phyloP scores from a whole-genome alignment of 2,888 invertebrate species.

The Drosophila melanocephala region DNA sequence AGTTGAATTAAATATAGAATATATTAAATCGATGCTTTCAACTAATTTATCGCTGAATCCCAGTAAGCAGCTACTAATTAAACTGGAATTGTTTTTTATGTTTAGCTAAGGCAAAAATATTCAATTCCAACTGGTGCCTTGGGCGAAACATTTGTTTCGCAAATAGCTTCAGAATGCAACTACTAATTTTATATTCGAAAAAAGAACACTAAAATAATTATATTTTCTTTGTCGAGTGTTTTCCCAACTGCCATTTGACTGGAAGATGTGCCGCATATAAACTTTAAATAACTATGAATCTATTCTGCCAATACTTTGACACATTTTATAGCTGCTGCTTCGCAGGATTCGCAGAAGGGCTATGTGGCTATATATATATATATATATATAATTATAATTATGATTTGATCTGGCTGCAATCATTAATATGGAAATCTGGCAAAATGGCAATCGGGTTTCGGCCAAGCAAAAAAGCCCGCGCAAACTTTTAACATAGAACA shows the following conservation, averaged over 20 bases:
- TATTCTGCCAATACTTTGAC: not conserved
- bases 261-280: not conserved
- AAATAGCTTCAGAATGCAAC: not conserved
- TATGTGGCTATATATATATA: not conserved
- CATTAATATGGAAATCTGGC: not conserved
- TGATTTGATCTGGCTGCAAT: not conserved
- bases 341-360: not conserved
- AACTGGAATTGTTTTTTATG: not conserved
- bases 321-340: not conserved
- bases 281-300: not conserved
- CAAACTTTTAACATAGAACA: not conserved
- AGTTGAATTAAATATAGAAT: not conserved
- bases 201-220: not conserved
- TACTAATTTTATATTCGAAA: not conserved
- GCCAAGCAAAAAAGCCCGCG: constrained; percentile 18
- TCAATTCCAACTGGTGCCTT: not conserved
- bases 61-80: not conserved
- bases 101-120: not conserved
- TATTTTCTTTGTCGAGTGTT: not conserved
- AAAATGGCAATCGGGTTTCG: not conserved
- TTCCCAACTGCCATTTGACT: not conserved
- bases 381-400: not conserved
- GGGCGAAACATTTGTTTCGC: not conserved
- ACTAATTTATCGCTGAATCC: not conserved
- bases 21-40: not conserved